Base-by-base conservation (phyloP, 2,113 vertebrate species). In the Prietella phreatophila region DNA sequence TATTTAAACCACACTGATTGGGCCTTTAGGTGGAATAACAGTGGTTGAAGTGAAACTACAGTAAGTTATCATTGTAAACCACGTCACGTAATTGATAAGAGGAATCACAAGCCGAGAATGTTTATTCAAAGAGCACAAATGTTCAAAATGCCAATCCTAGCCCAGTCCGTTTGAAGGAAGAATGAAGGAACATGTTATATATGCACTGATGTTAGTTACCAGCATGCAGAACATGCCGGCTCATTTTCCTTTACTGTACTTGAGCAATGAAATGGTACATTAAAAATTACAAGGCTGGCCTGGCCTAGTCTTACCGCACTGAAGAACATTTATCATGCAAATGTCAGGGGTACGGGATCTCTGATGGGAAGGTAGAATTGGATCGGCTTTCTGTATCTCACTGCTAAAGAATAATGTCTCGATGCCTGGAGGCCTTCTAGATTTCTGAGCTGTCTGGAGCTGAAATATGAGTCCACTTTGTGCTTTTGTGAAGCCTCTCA, bases 381-480 rank as follows among this genome's bases (percentile, higher is more conserved):
- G 82, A 84, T 84, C 42, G 61, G 82, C 61, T 61, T 67, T 84
- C 61, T 47, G 60, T 83, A 84, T 84, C 82, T 84, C 61, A 27
- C 39, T 22, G 61, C 82, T 50, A 84, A 67, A 84, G 82, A 84
- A 67, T 55, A 67, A 84, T 84, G 82, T 39, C 61, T 84, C 27
- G 60, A 39, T 84, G 82, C 82, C 82, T 67, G 82, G 60, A 67
- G 82, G 63, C 82, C 42, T 50, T 42, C 82, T 53, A 50, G 82
- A 42, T 67, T 84, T 67, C 60, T 50, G 50, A 84, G 82, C 82
- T 84, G 82, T 84, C 82, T 53, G 15, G 14, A 67, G 42, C 82
- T 84, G 82, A 84, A 84, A 84, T 84, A 84, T 84, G 82, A 67
- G 82, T 84, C 82, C 82, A 67, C 82, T 83, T 83, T 65, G 82